phyloP scores from a whole-genome alignment of 2,113 vertebrate species.

The Ciconia stormi region DNA sequence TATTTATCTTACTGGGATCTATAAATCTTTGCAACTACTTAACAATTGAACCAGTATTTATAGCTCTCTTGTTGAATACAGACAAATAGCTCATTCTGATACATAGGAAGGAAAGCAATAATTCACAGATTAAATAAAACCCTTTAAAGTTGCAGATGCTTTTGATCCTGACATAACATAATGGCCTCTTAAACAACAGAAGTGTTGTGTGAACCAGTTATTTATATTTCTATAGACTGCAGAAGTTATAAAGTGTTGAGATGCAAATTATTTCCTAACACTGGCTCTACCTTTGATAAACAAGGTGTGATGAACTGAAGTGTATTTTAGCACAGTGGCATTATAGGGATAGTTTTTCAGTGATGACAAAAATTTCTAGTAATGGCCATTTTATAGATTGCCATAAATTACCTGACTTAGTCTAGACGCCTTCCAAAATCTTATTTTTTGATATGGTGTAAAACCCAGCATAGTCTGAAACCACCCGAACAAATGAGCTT shows the following conservation, averaged over 20 bases:
- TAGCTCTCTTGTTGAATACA: neutral
- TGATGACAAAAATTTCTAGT: neutral
- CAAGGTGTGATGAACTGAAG: neutral
- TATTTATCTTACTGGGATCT: conserved; percentile 19
- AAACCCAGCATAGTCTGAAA: neutral
- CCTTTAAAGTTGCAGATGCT: neutral
- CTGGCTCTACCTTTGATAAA: neutral
- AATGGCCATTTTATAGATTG: neutral
- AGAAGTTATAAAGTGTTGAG: neutral
- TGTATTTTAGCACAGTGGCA: neutral
- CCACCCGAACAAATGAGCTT: neutral
- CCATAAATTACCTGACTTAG: neutral
- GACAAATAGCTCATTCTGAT: conserved; percentile 11
- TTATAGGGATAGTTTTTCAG: neutral
- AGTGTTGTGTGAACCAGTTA: neutral
- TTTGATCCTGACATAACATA: neutral
- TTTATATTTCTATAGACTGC: neutral
- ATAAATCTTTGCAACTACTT: conserved; percentile 25
- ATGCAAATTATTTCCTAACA: neutral
- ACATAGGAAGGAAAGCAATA: conserved; percentile 1
- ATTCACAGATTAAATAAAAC: conserved; percentile 36
- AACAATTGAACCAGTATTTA: conserved; percentile 16
- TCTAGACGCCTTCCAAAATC: neutral
- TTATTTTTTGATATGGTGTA: neutral
- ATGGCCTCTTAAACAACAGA: conserved; percentile 17